phyloP scores from a whole-genome alignment of 2,113 vertebrate species.

The Laticauda colubrina region DNA sequence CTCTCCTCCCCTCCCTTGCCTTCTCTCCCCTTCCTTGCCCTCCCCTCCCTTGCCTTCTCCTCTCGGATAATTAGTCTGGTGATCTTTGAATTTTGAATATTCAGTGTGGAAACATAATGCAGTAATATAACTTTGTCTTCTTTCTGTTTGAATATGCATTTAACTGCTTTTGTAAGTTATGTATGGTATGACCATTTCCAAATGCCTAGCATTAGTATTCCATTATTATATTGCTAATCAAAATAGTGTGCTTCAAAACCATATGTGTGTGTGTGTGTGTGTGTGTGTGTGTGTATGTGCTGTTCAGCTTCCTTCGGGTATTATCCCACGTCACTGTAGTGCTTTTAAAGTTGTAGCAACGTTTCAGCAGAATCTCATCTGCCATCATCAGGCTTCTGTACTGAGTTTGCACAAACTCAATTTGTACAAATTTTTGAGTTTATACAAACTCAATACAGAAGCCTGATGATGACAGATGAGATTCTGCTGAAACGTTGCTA shows the following conservation, averaged over 20 bases:
- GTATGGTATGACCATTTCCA: constrained; percentile 67
- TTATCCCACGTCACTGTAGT: no score
- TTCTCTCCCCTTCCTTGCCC: background rate
- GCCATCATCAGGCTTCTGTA: no score
- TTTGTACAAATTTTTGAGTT: no score
- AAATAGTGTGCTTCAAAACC: constrained; percentile 65
- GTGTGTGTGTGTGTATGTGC: no score
- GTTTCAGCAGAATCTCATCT: no score
- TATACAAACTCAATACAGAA: no score
- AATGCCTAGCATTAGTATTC: constrained; percentile 71
- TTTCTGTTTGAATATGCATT: constrained; percentile 61
- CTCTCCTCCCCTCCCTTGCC: constrained; percentile 21
- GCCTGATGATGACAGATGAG: no score
- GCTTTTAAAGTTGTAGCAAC: no score
- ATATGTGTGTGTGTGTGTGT: no score
- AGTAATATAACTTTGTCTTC: constrained; percentile 38
- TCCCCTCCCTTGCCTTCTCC: background rate
- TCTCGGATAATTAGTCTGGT: constrained; percentile 30
- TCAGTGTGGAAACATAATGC: constrained; percentile 31
- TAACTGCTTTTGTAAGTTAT: constrained; percentile 65
- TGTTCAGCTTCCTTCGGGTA: no score
- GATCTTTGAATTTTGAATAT: constrained; percentile 38
- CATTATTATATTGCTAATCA: constrained; percentile 74
- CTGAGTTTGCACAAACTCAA: no score
- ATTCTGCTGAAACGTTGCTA: no score